phyloP scores from a whole-genome alignment of 2,113 vertebrate species.

The Nothobranchius furzeri region DNA sequence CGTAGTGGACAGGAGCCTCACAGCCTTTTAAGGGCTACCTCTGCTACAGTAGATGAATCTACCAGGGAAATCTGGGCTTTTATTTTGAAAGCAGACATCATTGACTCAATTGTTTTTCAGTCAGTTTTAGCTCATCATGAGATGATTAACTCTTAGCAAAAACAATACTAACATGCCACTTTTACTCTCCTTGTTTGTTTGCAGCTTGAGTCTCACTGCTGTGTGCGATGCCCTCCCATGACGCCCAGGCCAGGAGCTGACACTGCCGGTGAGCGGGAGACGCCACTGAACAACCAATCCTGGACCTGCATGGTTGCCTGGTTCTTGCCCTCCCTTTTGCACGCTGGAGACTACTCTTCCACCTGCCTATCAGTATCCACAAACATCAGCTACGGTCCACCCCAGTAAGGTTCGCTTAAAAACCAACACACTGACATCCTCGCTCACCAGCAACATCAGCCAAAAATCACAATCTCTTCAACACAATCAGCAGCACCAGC shows the following conservation, averaged over 20 bases:
- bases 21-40: too few species aligned
- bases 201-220: slow-evolving; percentile 53
- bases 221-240: slow-evolving; percentile 77
- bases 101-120: background rate
- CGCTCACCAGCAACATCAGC: slow-evolving; percentile 44
- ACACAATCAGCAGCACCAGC: slow-evolving; percentile 63
- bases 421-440: slow-evolving; percentile 35
- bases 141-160: background rate
- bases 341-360: slow-evolving; percentile 52
- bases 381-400: slow-evolving; percentile 31
- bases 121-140: background rate
- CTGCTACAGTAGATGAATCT: too few species aligned
- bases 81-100: background rate
- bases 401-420: slow-evolving; percentile 41
- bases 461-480: slow-evolving; percentile 40
- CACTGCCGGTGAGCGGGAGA: slow-evolving; percentile 70
- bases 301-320: slow-evolving; percentile 46
- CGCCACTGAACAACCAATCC: slow-evolving; percentile 61
- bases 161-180: slow-evolving; percentile 29
- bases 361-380: slow-evolving; percentile 34
- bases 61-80: background rate
- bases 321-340: slow-evolving; percentile 50
- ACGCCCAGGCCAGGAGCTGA: slow-evolving; percentile 74
- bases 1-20: too few species aligned
- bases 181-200: slow-evolving; percentile 21